phyloP scores from a whole-genome alignment of 2,888 invertebrate genomes.

The Lepidochitona cinerea region DNA sequence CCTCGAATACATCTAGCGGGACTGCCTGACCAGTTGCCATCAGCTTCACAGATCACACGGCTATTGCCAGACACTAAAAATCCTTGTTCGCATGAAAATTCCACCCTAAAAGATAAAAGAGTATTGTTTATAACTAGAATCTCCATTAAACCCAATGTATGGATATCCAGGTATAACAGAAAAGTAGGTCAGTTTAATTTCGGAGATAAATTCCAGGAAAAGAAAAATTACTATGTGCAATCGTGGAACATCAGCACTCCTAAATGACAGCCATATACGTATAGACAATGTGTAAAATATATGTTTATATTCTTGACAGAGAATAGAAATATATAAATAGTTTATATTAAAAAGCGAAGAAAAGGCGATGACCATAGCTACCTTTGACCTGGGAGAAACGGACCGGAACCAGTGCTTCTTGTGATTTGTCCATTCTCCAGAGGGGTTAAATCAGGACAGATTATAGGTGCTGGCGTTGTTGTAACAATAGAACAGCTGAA shows the following conservation, averaged over 20 bases:
- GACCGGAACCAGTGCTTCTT: not conserved
- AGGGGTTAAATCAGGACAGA: not conserved
- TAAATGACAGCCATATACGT: no score
- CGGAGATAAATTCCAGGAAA: no score
- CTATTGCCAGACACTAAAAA: not conserved
- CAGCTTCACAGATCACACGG: not conserved
- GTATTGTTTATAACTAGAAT: no score
- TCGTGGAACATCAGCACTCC: no score
- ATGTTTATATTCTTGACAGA: no score
- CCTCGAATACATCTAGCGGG: not conserved
- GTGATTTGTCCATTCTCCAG: not conserved
- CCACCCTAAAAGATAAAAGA: not conserved
- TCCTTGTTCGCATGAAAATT: not conserved
- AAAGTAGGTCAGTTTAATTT: no score
- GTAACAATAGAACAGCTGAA: not conserved
- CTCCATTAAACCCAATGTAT: no score
- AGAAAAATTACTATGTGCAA: no score
- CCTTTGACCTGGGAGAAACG: not conserved
- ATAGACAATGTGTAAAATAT: no score
- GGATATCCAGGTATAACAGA: no score
- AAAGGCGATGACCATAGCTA: not conserved
- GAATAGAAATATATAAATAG: no score
- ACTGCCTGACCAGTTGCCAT: not conserved
- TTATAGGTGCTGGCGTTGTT: not conserved
- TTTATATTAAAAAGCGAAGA: no score